Evolutionary conservation across 2,888 invertebrate genomes (phyloP).

Genomic region (Taphrorychus bicolor): DNA sequence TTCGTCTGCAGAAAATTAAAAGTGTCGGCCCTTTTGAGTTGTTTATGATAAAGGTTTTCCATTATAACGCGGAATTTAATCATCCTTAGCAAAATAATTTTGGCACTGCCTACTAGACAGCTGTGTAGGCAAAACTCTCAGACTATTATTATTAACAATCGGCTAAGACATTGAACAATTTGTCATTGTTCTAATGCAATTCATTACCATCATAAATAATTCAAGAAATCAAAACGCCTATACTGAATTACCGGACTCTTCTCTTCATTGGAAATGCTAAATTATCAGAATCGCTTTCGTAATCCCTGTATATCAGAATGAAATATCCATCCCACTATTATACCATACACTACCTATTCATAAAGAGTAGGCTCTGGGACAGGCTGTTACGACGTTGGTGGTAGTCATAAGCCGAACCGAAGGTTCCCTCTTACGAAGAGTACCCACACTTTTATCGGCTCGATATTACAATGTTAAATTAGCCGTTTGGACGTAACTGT

Average conservation of each 20-base stretch:
- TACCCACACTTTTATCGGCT: not conserved
- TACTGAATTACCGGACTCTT: not conserved
- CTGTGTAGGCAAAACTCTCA: not conserved
- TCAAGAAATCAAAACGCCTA: not conserved
- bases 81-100: no score
- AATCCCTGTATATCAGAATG: not conserved
- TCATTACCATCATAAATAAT: not conserved
- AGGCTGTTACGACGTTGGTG: not conserved
- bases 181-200: not conserved
- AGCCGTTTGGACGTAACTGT: no score
- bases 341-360: not conserved
- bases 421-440: not conserved
- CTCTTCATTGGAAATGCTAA: not conserved
- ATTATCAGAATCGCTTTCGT: no score
- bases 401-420: not conserved
- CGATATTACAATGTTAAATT: not conserved
- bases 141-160: not conserved
- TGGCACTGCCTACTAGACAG: not conserved
- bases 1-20: conserved; percentile 14
- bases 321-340: not conserved
- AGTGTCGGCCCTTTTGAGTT: not conserved
- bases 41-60: not conserved
- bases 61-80: no score
- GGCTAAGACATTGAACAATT: not conserved
- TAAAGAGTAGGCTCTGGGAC: not conserved